A percentile compares a stretch with the other conserved stretches of the same genome.
phyloP scores from a whole-genome alignment of 2,113 vertebrate species.

The Zapornia atra region DNA sequence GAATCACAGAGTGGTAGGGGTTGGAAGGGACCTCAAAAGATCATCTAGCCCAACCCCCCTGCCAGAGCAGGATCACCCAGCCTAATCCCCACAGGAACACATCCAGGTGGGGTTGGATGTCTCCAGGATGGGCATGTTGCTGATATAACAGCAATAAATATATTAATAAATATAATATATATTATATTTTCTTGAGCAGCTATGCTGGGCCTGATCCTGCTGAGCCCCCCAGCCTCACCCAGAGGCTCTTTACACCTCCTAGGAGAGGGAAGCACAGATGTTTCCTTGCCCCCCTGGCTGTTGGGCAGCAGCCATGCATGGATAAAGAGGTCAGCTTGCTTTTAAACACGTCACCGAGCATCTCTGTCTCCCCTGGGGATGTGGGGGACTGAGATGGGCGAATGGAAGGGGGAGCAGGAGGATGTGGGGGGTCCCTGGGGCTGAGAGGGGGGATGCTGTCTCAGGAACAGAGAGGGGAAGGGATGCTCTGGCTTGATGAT shows the following conservation, averaged over 20 bases:
- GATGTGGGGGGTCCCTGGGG: rapidly evolving
- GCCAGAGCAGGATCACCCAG: too few relatives aligned
- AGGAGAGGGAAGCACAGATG: neutral
- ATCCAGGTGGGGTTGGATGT: too few relatives aligned
- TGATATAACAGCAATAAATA: too few relatives aligned
- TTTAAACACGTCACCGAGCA: neutral
- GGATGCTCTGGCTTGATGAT: neutral
- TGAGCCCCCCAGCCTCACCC: neutral
- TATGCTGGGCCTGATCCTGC: rapidly evolving
- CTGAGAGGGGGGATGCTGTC: rapidly evolving
- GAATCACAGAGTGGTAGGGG: too few relatives aligned
- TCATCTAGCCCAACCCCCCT: too few relatives aligned
- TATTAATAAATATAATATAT: too few relatives aligned
- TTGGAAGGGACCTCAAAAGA: too few relatives aligned
- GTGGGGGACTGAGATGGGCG: neutral
- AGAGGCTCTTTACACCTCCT: neutral
- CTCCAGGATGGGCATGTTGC: rapidly evolving
- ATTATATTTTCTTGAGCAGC: too few relatives aligned
- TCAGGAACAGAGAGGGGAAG: rapidly evolving
- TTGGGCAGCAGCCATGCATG: neutral
- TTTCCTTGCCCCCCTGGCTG: neutral
- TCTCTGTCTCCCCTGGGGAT: neutral
- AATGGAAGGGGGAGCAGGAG: neutral
- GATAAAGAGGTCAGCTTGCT: slow-evolving; percentile 2
- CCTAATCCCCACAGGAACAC: too few relatives aligned